These are phyloP conservation scores for Mormyrus lacerda DNA, from an alignment of 2,113 vertebrate genomes.

Conservation along the genomic window DNA sequence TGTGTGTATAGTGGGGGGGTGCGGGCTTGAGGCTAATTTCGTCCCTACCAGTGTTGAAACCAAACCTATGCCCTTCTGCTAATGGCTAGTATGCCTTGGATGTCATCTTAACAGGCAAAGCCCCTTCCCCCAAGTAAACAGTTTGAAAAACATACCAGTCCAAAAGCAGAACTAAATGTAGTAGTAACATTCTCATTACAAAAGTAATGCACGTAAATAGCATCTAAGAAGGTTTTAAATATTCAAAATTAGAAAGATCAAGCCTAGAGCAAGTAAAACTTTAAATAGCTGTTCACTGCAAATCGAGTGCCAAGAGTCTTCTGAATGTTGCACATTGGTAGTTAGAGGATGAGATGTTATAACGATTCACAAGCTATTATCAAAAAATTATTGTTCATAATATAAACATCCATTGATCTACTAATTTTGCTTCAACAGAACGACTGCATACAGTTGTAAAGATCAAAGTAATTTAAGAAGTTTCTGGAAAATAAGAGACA, in stretches of 20 bases:
- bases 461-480: background rate
- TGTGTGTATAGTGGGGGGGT: background rate
- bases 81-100: background rate
- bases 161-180: background rate
- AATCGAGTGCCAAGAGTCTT: background rate
- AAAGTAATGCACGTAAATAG: background rate
- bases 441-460: background rate
- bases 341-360: background rate
- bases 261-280: background rate
- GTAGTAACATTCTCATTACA: background rate
- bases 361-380: background rate
- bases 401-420: too few relatives aligned
- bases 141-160: background rate
- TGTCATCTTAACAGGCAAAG: background rate
- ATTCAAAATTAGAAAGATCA: background rate
- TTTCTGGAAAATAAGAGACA: background rate
- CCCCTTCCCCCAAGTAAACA: background rate
- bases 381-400: background rate
- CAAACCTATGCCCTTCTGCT: background rate
- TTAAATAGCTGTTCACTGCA: background rate
- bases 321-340: background rate
- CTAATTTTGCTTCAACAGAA: background rate
- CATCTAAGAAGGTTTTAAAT: background rate
- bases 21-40: background rate
- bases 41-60: background rate